Evolutionary conservation across 1,140 invertebrate species (phyloP).

Genomic region (Drosophila tropicalis): DNA sequence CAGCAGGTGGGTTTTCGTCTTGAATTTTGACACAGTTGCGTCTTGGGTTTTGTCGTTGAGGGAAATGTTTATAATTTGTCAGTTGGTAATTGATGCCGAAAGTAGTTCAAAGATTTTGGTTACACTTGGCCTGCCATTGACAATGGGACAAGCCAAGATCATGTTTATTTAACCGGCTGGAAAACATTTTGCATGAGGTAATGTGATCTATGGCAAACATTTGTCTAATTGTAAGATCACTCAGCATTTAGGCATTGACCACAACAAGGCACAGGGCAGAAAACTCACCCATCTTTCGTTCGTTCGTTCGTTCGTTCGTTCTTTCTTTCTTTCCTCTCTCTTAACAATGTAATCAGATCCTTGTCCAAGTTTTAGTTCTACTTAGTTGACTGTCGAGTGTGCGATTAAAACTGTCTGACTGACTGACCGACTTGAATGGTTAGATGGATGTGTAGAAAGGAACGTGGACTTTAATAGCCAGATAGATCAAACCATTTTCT

Average conservation of each 20-base stretch:
- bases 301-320: too few relatives aligned
- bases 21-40: slow-evolving; percentile 67
- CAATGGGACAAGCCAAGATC: slow-evolving; percentile 71
- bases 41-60: slow-evolving; percentile 23
- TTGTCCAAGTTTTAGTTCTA: not conserved
- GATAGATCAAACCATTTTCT: slow-evolving; percentile 11
- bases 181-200: slow-evolving; percentile 48
- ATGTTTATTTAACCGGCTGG: slow-evolving; percentile 74
- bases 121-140: slow-evolving; percentile 55
- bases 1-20: slow-evolving; percentile 40
- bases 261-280: not conserved
- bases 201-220: slow-evolving; percentile 50
- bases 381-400: slow-evolving; percentile 16
- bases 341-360: slow-evolving; percentile 39
- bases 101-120: slow-evolving; percentile 51
- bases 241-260: slow-evolving; percentile 50
- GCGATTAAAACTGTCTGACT: slow-evolving; percentile 20
- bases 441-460: not conserved
- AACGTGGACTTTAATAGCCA: slow-evolving; percentile 27
- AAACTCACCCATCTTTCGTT: slow-evolving; percentile 21
- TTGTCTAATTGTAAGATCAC: slow-evolving; percentile 56
- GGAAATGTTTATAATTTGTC: slow-evolving; percentile 75
- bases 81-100: slow-evolving; percentile 75
- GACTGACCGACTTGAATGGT: slow-evolving; percentile 29
- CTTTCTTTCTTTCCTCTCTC: not conserved